Evolutionary conservation across 2,113 vertebrate genomes (phyloP), one percentile per base, ranked within the genome.

Genomic region (Isichthys henryi): DNA sequence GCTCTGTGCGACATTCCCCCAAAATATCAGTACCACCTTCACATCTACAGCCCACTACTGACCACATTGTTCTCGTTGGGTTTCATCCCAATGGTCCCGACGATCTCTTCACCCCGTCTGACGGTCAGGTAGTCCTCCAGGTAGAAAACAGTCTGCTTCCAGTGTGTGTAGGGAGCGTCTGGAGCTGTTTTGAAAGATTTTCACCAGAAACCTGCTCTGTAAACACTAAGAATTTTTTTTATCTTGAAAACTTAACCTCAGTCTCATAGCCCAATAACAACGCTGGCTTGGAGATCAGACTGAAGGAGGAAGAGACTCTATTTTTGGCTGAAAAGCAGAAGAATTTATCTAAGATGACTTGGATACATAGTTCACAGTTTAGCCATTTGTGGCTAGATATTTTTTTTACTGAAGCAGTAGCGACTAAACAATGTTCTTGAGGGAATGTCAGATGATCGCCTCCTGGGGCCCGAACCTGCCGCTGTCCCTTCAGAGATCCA

Each of bases 121-220:
- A 99, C 98, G 15, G 98, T 99, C 92, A 99, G 94, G 92, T 98
- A 99, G 93, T 99, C 98, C 94, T 99, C 98, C 93, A 99, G 91
- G 94, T 99, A 99, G 95, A 99, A 99, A 86, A 99, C 98, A 0
- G 98, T 99, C 96, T 99, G 98, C 93, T 99, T 99, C 98, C 98
- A 99, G 95, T 99, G 98, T 52, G 98, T 99, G 91, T 97, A 99
- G 74, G 97, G 96, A 46, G 97, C 97, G 70, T 99, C 98, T 0
- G 98, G 98, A 91, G 97, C 98, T 99, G 92, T 58, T 90, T 66
- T 52, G 10, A 83, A 70, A 77, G 53, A 88, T 23, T 84, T 45
- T n/a, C 35, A 84, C 82, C 17, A 11, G 5, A 84, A 84, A 48
- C 80, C 39, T 48, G 62, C 62, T 66, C 31, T 66, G 62, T 66